A percentile compares a stretch with the other conserved stretches of the same genome.
phyloP scores from a whole-genome alignment of 2,888 invertebrate genomes.

The Chloromyia formosa region DNA sequence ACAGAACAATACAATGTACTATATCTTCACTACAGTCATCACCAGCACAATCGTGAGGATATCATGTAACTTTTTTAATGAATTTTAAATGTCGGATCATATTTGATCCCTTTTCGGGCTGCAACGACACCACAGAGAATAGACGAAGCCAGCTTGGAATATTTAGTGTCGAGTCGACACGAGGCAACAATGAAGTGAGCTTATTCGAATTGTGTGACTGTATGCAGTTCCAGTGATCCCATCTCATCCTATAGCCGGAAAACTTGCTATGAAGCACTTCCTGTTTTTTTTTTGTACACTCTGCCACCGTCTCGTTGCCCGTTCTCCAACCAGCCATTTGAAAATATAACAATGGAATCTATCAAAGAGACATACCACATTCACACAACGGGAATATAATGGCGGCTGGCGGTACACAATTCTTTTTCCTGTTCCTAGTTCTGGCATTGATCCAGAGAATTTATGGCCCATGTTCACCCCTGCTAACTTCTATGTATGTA shows the following conservation, averaged over 20 bases:
- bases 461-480: conserved; percentile 20
- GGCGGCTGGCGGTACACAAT: background rate
- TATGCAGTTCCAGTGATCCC: background rate
- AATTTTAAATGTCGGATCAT: conserved; percentile 24
- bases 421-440: background rate
- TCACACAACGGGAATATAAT: conserved; percentile 1
- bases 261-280: background rate
- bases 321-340: background rate
- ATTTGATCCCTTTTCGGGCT: background rate
- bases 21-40: too few species aligned
- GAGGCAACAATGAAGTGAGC: background rate
- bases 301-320: background rate
- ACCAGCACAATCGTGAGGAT: background rate
- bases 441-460: conserved; percentile 26
- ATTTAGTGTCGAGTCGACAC: background rate
- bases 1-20: too few species aligned
- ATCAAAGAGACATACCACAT: conserved; percentile 22
- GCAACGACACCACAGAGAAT: background rate
- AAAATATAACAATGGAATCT: conserved; percentile 14
- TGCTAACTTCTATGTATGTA: background rate
- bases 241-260: background rate
- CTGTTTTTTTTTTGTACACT: background rate
- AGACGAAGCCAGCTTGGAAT: conserved; percentile 12
- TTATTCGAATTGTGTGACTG: background rate
- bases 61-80: conserved; percentile 29